These are phyloP conservation scores for Drosophila greeni DNA, from an alignment of 2,888 invertebrate species.

Conservation along the genomic window DNA sequence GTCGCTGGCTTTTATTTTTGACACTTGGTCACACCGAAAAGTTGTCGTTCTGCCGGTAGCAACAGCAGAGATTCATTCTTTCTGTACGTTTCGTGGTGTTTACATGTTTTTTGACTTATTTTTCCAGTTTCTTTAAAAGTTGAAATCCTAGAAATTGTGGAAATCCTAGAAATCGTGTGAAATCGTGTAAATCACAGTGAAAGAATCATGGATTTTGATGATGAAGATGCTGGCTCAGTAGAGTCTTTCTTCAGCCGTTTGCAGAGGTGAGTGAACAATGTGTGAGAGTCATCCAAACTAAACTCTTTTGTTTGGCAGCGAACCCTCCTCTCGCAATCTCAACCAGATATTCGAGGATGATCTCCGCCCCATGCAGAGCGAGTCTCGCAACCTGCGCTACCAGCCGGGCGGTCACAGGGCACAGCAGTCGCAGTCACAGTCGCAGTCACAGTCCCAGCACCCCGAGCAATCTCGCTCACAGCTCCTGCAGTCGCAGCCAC, in stretches of 20 bases:
- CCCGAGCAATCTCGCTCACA: no score
- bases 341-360: conserved; percentile 6
- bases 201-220: neutral
- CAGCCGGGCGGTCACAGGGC: neutral
- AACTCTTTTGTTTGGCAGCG: neutral
- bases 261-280: neutral
- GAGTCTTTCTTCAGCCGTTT: neutral
- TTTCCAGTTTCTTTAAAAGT: neutral
- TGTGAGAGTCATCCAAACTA: neutral
- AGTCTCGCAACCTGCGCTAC: neutral
- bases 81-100: neutral
- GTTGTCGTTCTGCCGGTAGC: neutral
- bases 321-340: neutral
- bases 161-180: no score
- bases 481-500: no score
- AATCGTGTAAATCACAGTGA: no score
- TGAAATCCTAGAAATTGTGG: neutral
- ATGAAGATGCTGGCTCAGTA: neutral
- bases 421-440: neutral
- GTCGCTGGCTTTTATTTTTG: neutral
- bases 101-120: no score
- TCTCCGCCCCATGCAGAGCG: neutral
- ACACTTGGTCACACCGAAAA: conserved; percentile 1
- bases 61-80: neutral
- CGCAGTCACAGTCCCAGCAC: no score